Evolutionary conservation across 2,888 invertebrate genomes (phyloP), one percentile per base, ranked within the genome.

Genomic region (Epirrhoe tristata): DNA sequence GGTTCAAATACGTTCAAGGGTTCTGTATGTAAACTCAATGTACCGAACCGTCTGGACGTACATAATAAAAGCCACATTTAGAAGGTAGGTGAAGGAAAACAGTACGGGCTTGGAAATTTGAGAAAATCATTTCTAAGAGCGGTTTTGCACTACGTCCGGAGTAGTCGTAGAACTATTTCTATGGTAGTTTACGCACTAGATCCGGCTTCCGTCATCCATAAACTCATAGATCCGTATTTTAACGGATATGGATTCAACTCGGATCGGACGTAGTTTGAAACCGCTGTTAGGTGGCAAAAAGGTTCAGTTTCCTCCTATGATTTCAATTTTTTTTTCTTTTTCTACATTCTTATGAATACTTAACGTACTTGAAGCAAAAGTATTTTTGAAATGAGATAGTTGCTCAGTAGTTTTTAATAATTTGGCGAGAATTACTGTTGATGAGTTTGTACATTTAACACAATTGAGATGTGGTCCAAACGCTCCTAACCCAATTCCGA

Each of bases 1-100:
- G 84, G 87, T 85, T 84, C 83, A 82, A 86, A 84, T 83, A 81
- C 77, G 80, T 79, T 77, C 71, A 77, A 82, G 84, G 83, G 87
- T 84, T 84, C 82, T 77, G 78, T 66, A 67, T 75, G 75, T 74
- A 74, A 77, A 81, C 78, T 78, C 77, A 80, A 78, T 79, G 74
- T 74, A 75, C 80, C 78, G 75, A 77, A 70, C 77, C 74, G 87
- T 88, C 87, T 87, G 81, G 82, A 79, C 78, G 72, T 66, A 65
- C 66, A 69, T 69, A 69, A 67, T 73, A 72, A 74, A 68, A 71
- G 54, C 66, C 64, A 58, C 65, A 67, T 69, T 70, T 59, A 48
- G 56, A 31, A 54, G 58, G 60, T 60, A 63, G 48, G 60, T 65
- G 64, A 63, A 51, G 17, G 58, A 66, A 65, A 68, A 63, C 54